These are phyloP conservation scores for Falcunculus frontatus DNA, from an alignment of 2,113 vertebrate genomes.

Conservation along the genomic window DNA sequence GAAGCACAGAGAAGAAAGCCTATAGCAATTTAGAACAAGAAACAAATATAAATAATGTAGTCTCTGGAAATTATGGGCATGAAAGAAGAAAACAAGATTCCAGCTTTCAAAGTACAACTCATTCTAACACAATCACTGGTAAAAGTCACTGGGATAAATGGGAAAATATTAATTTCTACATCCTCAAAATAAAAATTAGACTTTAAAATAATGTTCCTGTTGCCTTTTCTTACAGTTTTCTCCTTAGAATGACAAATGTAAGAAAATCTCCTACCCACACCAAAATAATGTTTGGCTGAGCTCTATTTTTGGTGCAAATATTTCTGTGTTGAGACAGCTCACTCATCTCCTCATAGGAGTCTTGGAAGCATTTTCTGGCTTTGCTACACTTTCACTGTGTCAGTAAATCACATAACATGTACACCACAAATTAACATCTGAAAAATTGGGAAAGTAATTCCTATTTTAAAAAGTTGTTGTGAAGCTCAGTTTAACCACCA, in stretches of 20 bases:
- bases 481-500: conserved; percentile 12
- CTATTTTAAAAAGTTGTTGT: background rate
- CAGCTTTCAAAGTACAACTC: background rate
- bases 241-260: background rate
- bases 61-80: background rate
- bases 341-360: conserved; percentile 3
- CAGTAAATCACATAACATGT: conserved; percentile 29
- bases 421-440: conserved; percentile 33
- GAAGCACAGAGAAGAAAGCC: background rate
- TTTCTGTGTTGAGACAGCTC: conserved; percentile 40
- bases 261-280: background rate
- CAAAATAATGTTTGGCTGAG: conserved; percentile 34
- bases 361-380: conserved; percentile 50
- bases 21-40: background rate
- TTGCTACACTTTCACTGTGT: background rate
- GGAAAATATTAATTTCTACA: background rate
- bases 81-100: background rate
- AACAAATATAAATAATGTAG: background rate
- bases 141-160: background rate
- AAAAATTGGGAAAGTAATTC: background rate
- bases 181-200: background rate
- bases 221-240: background rate
- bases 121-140: background rate
- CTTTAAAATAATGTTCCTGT: background rate
- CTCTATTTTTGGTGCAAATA: conserved; percentile 39